phyloP scores from a whole-genome alignment of 2,113 vertebrate genomes.

The Mesembrinibis cayennensis region DNA sequence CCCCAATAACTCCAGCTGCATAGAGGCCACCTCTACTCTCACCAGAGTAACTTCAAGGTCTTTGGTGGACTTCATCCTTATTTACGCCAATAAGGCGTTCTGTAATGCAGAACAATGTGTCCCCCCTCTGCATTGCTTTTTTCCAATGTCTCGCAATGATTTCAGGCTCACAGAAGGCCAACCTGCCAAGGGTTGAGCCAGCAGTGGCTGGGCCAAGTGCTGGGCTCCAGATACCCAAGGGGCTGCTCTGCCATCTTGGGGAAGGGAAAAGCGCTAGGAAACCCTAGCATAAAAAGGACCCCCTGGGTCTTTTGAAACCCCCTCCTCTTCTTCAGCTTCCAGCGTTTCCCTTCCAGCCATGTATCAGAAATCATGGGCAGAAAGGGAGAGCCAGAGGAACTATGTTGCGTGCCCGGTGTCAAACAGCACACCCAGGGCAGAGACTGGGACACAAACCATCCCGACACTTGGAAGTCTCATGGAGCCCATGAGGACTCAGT shows the following conservation, averaged over 20 bases:
- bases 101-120: fast-evolving
- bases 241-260: neutral
- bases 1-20: neutral
- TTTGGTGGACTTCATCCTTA: neutral
- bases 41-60: neutral
- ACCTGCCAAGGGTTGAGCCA: fast-evolving
- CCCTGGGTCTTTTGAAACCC: neutral
- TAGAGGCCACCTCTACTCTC: neutral
- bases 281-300: neutral
- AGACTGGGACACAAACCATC: neutral
- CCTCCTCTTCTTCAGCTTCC: neutral
- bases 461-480: neutral
- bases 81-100: too few relatives aligned
- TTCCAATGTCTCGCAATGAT: neutral
- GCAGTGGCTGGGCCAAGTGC: fast-evolving
- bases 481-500: fast-evolving
- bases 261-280: neutral
- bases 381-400: neutral
- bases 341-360: neutral
- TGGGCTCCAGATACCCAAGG: neutral
- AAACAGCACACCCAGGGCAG: neutral
- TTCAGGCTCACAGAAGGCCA: neutral
- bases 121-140: neutral
- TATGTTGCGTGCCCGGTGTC: fast-evolving
- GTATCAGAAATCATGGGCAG: neutral